These are phyloP conservation scores for Cyprinodon diabolis DNA, from an alignment of 2,797 vertebrate genomes.

Conservation along the genomic window DNA sequence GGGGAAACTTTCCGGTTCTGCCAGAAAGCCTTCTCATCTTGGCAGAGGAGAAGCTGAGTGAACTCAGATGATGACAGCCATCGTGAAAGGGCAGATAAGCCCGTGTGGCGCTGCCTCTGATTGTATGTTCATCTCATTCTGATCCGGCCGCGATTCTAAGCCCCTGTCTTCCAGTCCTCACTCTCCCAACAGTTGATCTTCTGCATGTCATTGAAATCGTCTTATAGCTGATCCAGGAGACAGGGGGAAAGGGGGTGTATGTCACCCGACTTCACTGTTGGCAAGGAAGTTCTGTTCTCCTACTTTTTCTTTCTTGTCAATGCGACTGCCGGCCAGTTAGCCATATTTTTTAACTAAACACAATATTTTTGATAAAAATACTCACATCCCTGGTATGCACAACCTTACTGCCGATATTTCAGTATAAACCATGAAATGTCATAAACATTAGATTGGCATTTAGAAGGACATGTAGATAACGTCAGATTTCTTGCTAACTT, in stretches of 20 bases:
- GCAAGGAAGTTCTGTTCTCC: constrained; percentile 50
- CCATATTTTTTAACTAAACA: not conserved
- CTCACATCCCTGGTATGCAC: not conserved
- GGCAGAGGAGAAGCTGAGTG: constrained; percentile 70
- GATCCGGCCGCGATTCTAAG: constrained; percentile 84
- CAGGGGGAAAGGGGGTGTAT: constrained; percentile 75
- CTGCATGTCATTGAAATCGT: constrained; percentile 82
- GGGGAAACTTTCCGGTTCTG: constrained; percentile 60
- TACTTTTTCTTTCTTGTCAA: constrained; percentile 40
- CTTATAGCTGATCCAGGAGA: constrained; percentile 82
- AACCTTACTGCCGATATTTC: too few species aligned
- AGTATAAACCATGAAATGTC: not conserved
- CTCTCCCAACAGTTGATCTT: constrained; percentile 83
- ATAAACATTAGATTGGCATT: not conserved
- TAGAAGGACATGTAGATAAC: not conserved
- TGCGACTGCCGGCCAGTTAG: constrained; percentile 51
- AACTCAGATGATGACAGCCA: constrained; percentile 78
- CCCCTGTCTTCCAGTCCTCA: constrained; percentile 78
- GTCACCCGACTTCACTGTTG: constrained; percentile 77
- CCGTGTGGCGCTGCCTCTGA: constrained; percentile 80
- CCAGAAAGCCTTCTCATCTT: constrained; percentile 79
- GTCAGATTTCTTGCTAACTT: not conserved
- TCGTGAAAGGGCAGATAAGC: constrained; percentile 82
- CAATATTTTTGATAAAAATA: not conserved
- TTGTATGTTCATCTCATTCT: constrained; percentile 83